Percentiles rank a stretch among this genome's conserved stretches.
phyloP scores from a whole-genome alignment of 2,797 vertebrate species.

The Stomatorhinus walkeri region DNA sequence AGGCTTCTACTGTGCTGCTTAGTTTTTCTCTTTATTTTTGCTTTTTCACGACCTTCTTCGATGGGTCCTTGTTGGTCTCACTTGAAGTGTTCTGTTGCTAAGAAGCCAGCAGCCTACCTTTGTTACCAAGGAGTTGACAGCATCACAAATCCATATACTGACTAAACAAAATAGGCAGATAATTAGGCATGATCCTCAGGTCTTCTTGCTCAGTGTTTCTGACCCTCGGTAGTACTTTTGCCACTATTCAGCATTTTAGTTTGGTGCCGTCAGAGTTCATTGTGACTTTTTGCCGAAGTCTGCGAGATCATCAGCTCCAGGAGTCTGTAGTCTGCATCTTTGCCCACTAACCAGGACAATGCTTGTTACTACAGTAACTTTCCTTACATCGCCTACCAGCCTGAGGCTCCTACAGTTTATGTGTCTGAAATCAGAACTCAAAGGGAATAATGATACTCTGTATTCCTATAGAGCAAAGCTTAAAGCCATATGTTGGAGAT shows the following conservation, averaged over 20 bases:
- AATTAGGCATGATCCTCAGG: not conserved
- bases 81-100: not conserved
- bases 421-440: not conserved
- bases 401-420: not conserved
- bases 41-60: not conserved
- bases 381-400: not conserved
- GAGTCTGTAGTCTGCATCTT: not conserved
- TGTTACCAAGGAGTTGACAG: not conserved
- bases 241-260: not conserved
- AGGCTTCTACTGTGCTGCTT: not conserved
- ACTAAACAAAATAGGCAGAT: not conserved
- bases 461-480: not conserved
- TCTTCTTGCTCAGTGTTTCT: not conserved
- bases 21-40: not conserved
- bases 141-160: slow-evolving; percentile 11
- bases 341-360: not conserved
- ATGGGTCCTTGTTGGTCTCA: not conserved
- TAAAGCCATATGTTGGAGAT: not conserved
- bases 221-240: not conserved
- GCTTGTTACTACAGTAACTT: not conserved
- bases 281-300: not conserved
- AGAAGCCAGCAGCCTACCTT: not conserved
- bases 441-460: not conserved
- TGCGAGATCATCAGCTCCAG: not conserved
- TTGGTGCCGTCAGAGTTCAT: not conserved